Evolutionary conservation across 2,888 invertebrate genomes (phyloP), one percentile per base, ranked within the genome.

Genomic region (Stenurella melanura): DNA sequence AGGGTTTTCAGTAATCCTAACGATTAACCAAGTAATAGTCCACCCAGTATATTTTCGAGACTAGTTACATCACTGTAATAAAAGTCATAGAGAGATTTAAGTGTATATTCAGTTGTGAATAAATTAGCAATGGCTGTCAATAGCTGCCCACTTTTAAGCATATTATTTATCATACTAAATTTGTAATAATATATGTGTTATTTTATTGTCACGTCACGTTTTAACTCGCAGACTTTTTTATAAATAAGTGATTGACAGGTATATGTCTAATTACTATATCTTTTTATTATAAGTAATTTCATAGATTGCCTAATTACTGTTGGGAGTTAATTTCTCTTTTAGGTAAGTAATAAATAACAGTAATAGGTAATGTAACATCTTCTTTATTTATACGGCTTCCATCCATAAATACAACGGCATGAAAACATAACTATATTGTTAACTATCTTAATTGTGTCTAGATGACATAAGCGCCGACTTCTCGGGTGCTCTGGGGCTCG

Each of bases 61-160:
- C 50, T 6, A 50, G 50, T 50, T 50, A 42, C 42, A 42, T 42
- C 42, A 42, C 42, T 42, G 15, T 7, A 42, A 42, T 15, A 15
- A 42, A 15, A 42, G 42, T 15, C 12, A 9, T 9, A 12, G 42
- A 42, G 42, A 42, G 15, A 42, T 42, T 42, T 42, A 15, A 12
- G 42, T 42, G 42, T 42, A 12, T 42, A 7, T 34, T 34, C 30
- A 34, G 6, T 34, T 34, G 9, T 34, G 42, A 42, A 42, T 42
- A 50, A 50, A 50, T 50, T 50, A 50, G 50, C 42, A 50, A 50
- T 50, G 50, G n/a, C n/a, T 50, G 50, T 50, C n/a, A 50, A n/a
- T 0, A 2, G 42, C 42, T 42, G 42, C 15, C 15, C 12, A 42
- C 42, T 12, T 1, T 12, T 6, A 50, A 17, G 50, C 1, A 15